A percentile compares a stretch with the other conserved stretches of the same genome.
phyloP scores from a whole-genome alignment of 2,113 vertebrate genomes.

The Grammomys dolichurus region DNA sequence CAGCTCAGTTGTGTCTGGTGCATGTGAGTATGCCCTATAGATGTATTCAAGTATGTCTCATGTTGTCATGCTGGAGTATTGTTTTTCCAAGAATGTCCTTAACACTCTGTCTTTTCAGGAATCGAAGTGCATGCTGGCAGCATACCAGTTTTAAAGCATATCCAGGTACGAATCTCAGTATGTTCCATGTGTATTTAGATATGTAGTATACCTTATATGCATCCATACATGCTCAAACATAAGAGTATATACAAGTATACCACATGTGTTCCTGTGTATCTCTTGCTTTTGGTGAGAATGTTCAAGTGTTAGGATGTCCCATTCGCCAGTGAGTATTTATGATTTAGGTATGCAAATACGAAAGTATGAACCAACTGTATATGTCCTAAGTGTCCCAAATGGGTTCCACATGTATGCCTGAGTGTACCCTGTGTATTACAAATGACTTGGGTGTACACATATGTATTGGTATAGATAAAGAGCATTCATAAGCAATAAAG shows the following conservation, averaged over 20 bases:
- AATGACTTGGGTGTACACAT: not conserved
- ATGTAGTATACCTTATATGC: not conserved
- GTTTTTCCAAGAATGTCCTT: not conserved
- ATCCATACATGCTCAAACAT: not conserved
- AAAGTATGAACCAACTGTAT: not conserved
- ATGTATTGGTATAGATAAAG: not conserved
- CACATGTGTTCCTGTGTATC: not conserved
- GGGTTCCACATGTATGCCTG: not conserved
- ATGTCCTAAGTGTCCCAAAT: not conserved
- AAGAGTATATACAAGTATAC: not conserved
- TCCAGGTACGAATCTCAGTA: not conserved
- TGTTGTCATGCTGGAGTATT: not conserved
- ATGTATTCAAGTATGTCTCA: conserved; percentile 52
- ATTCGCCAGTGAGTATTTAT: conserved; percentile 9
- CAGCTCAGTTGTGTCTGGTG: not conserved
- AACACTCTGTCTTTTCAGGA: not conserved
- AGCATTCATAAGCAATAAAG: not conserved
- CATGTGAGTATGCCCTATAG: not conserved
- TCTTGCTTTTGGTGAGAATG: conserved; percentile 17
- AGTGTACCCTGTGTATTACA: not conserved
- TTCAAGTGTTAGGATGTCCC: not conserved
- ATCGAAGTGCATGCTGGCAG: not conserved
- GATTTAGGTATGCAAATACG: not conserved
- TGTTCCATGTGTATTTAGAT: not conserved
- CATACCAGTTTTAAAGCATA: not conserved